These are phyloP conservation scores for Tupaia tana DNA, from an alignment of 2,113 vertebrate genomes.

Conservation along the genomic window DNA sequence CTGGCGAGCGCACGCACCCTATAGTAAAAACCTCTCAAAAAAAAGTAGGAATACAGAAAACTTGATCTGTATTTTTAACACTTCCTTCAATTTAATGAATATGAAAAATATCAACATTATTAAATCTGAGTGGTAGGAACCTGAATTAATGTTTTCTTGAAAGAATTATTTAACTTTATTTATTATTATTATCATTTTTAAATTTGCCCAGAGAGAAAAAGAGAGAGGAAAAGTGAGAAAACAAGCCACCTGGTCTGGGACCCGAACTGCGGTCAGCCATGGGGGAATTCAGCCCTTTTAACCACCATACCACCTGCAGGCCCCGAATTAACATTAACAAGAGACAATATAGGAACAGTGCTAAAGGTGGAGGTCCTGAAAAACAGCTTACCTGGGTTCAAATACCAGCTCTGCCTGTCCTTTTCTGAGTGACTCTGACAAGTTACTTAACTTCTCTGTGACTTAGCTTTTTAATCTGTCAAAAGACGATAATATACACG, in stretches of 20 bases:
- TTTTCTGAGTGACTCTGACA: slow-evolving; percentile 10
- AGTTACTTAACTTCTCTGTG: neutral
- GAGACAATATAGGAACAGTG: neutral
- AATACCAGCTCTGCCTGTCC: neutral
- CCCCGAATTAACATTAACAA: neutral
- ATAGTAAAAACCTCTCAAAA: no score
- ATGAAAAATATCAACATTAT: neutral
- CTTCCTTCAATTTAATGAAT: neutral
- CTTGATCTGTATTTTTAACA: neutral
- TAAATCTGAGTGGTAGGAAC: slow-evolving; percentile 8
- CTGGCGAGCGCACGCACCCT: no score
- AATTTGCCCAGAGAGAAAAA: no score
- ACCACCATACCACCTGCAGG: no score
- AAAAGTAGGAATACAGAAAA: neutral
- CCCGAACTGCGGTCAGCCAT: no score
- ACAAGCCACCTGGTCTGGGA: no score
- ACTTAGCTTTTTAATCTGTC: slow-evolving; percentile 23
- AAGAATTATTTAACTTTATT: no score
- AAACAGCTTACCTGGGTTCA: neutral
- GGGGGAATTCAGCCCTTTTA: no score
- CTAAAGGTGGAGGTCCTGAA: neutral
- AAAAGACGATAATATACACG: neutral
- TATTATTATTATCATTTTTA: no score
- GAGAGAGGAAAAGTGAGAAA: no score
- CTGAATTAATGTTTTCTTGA: neutral